These are phyloP conservation scores for Azorinus chamasolen DNA, from an alignment of 2,888 invertebrate genomes.

Conservation along the genomic window DNA sequence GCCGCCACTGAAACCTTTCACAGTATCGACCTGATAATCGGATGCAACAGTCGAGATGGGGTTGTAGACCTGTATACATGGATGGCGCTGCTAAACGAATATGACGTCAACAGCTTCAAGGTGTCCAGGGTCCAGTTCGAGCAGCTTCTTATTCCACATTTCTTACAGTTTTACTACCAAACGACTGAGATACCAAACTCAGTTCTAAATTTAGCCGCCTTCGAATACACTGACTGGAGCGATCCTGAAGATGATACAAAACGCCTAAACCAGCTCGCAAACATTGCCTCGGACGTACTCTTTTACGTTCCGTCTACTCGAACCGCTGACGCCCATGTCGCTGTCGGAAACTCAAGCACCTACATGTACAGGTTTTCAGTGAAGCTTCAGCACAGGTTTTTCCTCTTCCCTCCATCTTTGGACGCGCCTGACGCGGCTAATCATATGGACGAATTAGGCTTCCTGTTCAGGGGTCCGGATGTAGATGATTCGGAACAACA, in stretches of 20 bases:
- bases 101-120: neutral
- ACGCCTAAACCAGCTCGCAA: neutral
- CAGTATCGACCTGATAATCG: constrained; percentile 24
- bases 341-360: neutral
- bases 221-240: constrained; percentile 23
- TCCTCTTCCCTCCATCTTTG: constrained; percentile 2
- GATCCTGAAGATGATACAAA: neutral
- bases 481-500: neutral
- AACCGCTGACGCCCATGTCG: constrained; percentile 1
- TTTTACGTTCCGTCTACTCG: neutral
- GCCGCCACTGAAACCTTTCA: constrained; percentile 18
- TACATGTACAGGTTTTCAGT: constrained; percentile 14
- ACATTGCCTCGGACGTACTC: constrained; percentile 7
- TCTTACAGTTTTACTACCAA: constrained; percentile 1
- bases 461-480: constrained; percentile 8
- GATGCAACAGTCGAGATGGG: constrained; percentile 19
- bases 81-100: neutral
- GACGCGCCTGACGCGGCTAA: constrained; percentile 3
- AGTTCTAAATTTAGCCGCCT: neutral
- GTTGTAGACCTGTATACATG: constrained; percentile 2
- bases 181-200: neutral
- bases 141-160: constrained; percentile 3
- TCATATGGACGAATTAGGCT: constrained; percentile 13
- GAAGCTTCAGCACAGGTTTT: neutral
- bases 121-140: constrained; percentile 1